Percentiles rank a stretch among this genome's conserved stretches.
phyloP scores from a whole-genome alignment of 1,140 invertebrate species.

The Leptoteleia sp. region DNA sequence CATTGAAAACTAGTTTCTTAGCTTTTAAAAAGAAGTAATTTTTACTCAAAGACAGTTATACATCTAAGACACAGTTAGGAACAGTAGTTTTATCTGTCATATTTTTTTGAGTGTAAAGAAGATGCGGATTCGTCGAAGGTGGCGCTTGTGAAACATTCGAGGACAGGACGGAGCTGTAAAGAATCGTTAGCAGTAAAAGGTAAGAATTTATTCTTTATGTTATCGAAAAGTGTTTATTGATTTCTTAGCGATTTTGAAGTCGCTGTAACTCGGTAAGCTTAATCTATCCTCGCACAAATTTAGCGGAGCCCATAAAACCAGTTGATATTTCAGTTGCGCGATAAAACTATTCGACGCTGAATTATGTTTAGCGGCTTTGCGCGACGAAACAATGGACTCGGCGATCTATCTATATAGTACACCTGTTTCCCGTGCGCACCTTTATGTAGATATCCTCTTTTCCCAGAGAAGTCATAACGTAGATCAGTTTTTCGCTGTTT shows the following conservation, averaged over 20 bases:
- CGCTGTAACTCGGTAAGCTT: constrained; percentile 35
- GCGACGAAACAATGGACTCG: constrained; percentile 60
- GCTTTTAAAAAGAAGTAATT: too few species aligned
- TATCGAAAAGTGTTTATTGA: constrained; percentile 53
- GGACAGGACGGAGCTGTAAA: constrained; percentile 44
- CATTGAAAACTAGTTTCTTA: too few species aligned
- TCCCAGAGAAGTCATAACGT: constrained; percentile 30
- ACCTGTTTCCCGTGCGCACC: constrained; percentile 60
- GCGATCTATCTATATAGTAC: constrained; percentile 46
- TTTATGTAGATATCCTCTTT: constrained; percentile 48
- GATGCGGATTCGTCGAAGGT: constrained; percentile 30
- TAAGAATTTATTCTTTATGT: constrained; percentile 51
- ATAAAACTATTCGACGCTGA: constrained; percentile 59
- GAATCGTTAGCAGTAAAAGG: constrained; percentile 59
- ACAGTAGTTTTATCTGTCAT: too few species aligned
- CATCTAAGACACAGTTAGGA: too few species aligned
- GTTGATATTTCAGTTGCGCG: constrained; percentile 61
- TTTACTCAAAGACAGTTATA: too few species aligned
- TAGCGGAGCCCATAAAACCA: constrained; percentile 56
- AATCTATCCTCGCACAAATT: constrained; percentile 59
- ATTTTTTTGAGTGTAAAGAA: too few species aligned
- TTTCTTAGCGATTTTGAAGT: constrained; percentile 54
- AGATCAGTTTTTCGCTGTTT: constrained; percentile 36
- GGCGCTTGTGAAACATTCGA: constrained; percentile 53
- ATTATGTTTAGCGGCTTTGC: constrained; percentile 58